Conservation (phyloP, 2,888 invertebrate genomes). For the Limnephilus rhombicus region DNA sequence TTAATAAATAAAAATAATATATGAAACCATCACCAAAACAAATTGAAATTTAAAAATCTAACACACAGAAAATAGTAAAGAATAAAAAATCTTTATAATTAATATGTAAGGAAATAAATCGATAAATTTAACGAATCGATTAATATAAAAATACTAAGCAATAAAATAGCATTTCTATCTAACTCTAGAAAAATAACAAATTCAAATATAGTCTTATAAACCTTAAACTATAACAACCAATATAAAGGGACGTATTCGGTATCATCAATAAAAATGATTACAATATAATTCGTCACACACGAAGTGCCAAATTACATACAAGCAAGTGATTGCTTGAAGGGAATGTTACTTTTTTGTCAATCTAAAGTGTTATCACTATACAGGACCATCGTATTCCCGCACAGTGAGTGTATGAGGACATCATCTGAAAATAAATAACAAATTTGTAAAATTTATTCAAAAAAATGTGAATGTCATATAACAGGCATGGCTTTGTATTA, state of each 20-base stretch:
- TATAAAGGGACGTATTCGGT: conserved; percentile 3
- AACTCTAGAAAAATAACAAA: neutral
- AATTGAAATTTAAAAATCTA: neutral
- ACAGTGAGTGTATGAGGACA: conserved; percentile 19
- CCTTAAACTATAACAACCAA: conserved; percentile 10
- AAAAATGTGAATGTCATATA: conserved; percentile 45
- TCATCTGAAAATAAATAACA: conserved; percentile 28
- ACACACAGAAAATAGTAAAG: neutral
- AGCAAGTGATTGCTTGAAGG: neutral
- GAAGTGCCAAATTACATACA: neutral
- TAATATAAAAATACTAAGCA: neutral
- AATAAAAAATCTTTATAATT: neutral
- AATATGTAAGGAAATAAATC: neutral
- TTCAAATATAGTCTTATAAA: neutral
- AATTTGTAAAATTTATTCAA: conserved; percentile 49
- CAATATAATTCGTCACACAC: neutral
- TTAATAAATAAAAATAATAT: neutral
- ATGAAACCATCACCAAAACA: neutral
- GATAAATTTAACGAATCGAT: neutral
- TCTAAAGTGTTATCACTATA: conserved; percentile 35
- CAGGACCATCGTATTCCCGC: conserved; percentile 9
- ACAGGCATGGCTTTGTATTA: neutral
- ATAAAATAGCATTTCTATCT: neutral
- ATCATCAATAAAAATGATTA: neutral
- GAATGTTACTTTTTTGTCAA: conserved; percentile 12